Base-by-base conservation (phyloP, 2,113 vertebrate species). In the Oriolus oriolus region DNA sequence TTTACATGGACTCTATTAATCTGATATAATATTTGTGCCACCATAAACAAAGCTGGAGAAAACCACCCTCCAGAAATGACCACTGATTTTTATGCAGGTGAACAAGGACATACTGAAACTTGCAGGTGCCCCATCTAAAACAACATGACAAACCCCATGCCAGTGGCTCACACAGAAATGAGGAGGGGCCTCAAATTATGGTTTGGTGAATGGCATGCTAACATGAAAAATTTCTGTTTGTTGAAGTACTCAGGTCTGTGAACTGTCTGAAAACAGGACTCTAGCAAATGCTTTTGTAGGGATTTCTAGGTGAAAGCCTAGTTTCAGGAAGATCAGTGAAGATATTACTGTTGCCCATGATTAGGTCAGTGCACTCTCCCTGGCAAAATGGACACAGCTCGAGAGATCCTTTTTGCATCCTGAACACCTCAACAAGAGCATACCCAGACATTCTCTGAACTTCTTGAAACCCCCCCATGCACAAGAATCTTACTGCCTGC, bases 391-490 rank as follows among this genome's bases (percentile, higher is more conserved):
- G 17, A 30, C 35, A 33, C 16, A 70, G 27, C 15, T 78, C 42
- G 54, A 39, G 31, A 71, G 10, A 69, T 37, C 5, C 7, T 22
- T 41, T 71, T 44, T 87, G 24, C 19, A 52, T 59, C 14, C 56
- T 47, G 33, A 66, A 3, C 18, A 37, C 20, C 20, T 73, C 37
- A 70, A 13, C 0, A 2, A 53, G 16, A 69, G 5, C 11, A 23
- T 7, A 49, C 7, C 1, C 28, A 88, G n/a, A 22, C 16, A 42
- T 7, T 16, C 23, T 50, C 13, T 31, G 45, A 53, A 63, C 27
- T 33, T 85, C 16, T 33, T 1, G 0, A 91, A 65, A 8, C 1
- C 10, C 23, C 16, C 14, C 1, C 1, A 11, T 33, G 23, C 12
- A 22, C 1, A 2, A 54, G 9, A 39, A 15, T 17, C 30, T 83